Evolutionary conservation across 2,113 vertebrate species (phyloP), one percentile per base, ranked within the genome.

Genomic region (Machaerirhynchus nigripectus): DNA sequence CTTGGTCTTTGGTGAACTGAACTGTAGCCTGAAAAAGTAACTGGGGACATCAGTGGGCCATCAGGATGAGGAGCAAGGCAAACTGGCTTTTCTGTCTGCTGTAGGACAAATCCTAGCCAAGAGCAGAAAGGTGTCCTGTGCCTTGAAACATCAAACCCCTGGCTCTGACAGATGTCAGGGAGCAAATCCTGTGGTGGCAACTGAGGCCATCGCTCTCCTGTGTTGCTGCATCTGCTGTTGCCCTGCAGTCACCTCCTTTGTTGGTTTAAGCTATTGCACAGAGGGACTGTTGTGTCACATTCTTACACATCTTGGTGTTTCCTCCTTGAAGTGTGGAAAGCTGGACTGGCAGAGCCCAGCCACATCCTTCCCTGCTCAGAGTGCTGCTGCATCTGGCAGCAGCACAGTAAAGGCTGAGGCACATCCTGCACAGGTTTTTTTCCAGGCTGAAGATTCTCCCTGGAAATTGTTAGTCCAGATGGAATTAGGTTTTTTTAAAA

Each of bases 391-490:
- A 0, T 67, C 23, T 17, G n/a, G 56, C 77, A 91, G 84, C 53
- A 40, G 53, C 35, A n/a, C 24, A 6, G 59, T 23, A 49, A 57
- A 52, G 56, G 56, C 84, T 82, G 79, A 42, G 71, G 53, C 57
- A 73, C 73, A 77, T 83, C 60, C 59, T 91, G 68, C 59, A 24
- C 23, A 61, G 44, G 47, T 59, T 24, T 88, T 91, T 88, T 94
- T 90, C 60, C 76, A 89, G 60, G 35, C 59, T 75, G 87, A 83
- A 93, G 84, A 81, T 78, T 86, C n/a, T 93, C 69, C 82, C 73
- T 86, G 64, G 67, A 65, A 94, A 67, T 84, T 90, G 79, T 93
- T 70, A 74, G 84, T 65, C 85, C 95, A 96, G 79, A 96, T 96
- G 89, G 96, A 88, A 69, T 74, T 78, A 47, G 47, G 49, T 68